A percentile compares a stretch with the other conserved stretches of the same genome.
phyloP scores from a whole-genome alignment of 2,113 vertebrate genomes.

The Aythya baeri region DNA sequence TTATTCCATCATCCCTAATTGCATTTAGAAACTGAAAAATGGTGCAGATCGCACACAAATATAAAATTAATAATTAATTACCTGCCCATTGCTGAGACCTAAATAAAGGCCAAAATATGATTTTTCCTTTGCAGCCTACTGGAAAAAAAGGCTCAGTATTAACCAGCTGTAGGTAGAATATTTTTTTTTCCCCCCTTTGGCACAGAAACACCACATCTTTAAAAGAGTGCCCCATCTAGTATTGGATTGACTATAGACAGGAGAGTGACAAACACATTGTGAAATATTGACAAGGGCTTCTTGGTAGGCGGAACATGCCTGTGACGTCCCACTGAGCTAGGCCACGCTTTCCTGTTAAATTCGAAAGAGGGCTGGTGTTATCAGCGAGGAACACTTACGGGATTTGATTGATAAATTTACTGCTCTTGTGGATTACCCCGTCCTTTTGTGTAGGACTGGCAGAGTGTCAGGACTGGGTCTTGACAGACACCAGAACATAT shows the following conservation, averaged over 20 bases:
- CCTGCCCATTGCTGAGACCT: conserved; percentile 52
- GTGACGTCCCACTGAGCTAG: neutral
- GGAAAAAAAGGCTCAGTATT: neutral
- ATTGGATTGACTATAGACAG: neutral
- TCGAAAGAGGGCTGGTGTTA: conserved; percentile 45
- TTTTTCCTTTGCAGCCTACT: conserved; percentile 28
- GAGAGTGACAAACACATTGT: neutral
- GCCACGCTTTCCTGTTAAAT: conserved; percentile 30
- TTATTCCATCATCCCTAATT: conserved; percentile 39
- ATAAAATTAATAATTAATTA: conserved; percentile 69
- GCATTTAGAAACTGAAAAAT: conserved; percentile 37
- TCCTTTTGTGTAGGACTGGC: conserved; percentile 63
- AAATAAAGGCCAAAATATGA: conserved; percentile 69
- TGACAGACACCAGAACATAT: conserved; percentile 70
- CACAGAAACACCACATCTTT: neutral
- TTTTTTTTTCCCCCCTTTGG: neutral
- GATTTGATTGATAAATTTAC: conserved; percentile 72
- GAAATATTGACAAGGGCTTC: neutral
- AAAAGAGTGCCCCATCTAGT: neutral
- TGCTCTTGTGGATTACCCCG: conserved; percentile 66
- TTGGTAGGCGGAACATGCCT: neutral
- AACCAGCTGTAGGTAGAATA: neutral
- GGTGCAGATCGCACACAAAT: conserved; percentile 39
- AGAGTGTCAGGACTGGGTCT: conserved; percentile 59
- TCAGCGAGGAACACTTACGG: conserved; percentile 55